Percentiles rank a stretch among this genome's conserved stretches.
Conservation (phyloP, 2,888 invertebrate genomes). For the Acronicta leporina region DNA sequence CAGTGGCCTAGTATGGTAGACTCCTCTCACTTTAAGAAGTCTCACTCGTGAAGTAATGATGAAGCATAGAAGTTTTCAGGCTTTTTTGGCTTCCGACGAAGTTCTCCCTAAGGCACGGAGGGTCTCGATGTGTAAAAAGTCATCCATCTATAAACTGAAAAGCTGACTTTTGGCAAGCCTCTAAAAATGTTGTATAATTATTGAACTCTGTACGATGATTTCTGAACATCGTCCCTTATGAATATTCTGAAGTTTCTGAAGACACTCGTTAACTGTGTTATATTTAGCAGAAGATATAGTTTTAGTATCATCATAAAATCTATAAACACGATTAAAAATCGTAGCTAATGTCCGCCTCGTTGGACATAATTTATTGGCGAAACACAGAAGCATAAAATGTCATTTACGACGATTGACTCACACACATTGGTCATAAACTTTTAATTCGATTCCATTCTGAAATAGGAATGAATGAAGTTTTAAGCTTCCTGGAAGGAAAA, state of each 20-base stretch:
- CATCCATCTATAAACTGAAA: too few relatives aligned
- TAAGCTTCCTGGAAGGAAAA: slow-evolving; percentile 10
- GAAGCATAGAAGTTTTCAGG: too few relatives aligned
- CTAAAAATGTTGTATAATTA: too few relatives aligned
- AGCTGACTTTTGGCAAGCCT: too few relatives aligned
- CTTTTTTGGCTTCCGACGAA: too few relatives aligned
- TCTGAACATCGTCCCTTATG: too few relatives aligned
- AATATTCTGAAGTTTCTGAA: background rate
- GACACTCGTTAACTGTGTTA: background rate
- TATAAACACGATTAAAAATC: slow-evolving; percentile 42
- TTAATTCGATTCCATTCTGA: slow-evolving; percentile 41
- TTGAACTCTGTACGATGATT: too few relatives aligned
- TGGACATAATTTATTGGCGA: slow-evolving; percentile 36
- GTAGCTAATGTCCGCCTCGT: slow-evolving; percentile 22
- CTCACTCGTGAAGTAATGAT: too few relatives aligned
- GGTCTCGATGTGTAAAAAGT: too few relatives aligned
- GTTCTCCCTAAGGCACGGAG: too few relatives aligned
- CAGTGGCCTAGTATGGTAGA: too few relatives aligned
- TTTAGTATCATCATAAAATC: slow-evolving; percentile 37
- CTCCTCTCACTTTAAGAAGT: too few relatives aligned
- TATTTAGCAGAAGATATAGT: slow-evolving; percentile 15
- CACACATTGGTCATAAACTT: slow-evolving; percentile 21
- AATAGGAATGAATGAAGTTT: slow-evolving; percentile 23
- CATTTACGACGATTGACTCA: slow-evolving; percentile 40
- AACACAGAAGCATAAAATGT: slow-evolving; percentile 33